These are phyloP conservation scores for Stegodyphus dumicola DNA, from an alignment of 1,140 invertebrate genomes.

Conservation along the genomic window DNA sequence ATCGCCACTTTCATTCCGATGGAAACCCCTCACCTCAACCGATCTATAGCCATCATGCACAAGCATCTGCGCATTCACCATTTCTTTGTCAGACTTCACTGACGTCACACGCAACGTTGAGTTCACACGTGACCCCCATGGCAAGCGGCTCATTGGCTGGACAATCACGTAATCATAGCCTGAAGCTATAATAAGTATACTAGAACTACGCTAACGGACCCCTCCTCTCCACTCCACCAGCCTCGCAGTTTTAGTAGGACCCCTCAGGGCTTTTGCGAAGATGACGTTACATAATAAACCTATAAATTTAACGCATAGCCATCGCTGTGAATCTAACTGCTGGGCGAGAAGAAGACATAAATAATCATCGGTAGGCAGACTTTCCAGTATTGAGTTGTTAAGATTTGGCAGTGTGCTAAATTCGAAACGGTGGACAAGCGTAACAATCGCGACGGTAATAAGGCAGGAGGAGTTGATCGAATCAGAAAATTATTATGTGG, in stretches of 20 bases:
- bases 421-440: no score
- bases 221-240: neutral
- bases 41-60: constrained; percentile 6
- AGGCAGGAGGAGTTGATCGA: constrained; percentile 30
- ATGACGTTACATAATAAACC: constrained; percentile 51
- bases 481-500: constrained; percentile 25
- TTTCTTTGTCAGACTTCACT: constrained; percentile 48
- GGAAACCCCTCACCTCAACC: neutral
- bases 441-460: neutral
- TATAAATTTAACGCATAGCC: constrained; percentile 43
- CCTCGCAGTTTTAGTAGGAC: neutral
- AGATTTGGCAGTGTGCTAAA: neutral
- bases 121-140: constrained; percentile 46
- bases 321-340: constrained; percentile 23
- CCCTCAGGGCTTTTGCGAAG: neutral
- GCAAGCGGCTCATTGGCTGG: constrained; percentile 40
- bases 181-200: constrained; percentile 1
- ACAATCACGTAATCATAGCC: constrained; percentile 40
- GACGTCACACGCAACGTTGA: constrained; percentile 59
- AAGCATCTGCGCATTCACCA: constrained; percentile 30
- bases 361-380: constrained; percentile 20
- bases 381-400: constrained; percentile 57
- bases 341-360: constrained; percentile 23
- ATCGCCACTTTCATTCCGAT: no score
- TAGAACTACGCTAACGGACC: constrained; percentile 2